phyloP scores from a whole-genome alignment of 1,140 invertebrate genomes.

The Brachystomella parvula region DNA sequence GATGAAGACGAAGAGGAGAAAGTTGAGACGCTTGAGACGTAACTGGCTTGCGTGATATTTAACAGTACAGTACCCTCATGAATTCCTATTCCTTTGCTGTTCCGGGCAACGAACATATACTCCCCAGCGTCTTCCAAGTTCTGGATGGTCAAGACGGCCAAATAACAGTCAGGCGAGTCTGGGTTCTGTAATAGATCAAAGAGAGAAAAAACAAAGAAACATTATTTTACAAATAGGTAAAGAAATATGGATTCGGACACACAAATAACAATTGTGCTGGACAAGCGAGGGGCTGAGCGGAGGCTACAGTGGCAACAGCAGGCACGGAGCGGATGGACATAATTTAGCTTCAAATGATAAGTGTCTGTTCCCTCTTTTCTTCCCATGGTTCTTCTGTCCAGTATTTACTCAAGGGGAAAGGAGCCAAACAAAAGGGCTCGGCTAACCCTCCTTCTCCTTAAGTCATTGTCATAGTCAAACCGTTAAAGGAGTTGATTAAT shows the following conservation, averaged over 20 bases:
- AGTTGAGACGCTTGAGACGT: conserved; percentile 33
- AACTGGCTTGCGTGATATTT: conserved; percentile 49
- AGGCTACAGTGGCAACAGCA: not conserved
- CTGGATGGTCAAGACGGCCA: conserved; percentile 48
- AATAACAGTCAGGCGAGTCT: conserved; percentile 48
- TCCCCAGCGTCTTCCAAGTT: conserved; percentile 52
- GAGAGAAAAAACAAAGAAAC: conserved; percentile 15
- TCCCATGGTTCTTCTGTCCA: not conserved
- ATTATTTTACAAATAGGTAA: conserved; percentile 3
- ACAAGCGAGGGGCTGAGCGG: too few species aligned
- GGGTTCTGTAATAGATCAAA: conserved; percentile 45
- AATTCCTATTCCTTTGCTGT: conserved; percentile 50
- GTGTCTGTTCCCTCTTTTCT: not conserved
- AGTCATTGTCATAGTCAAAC: conserved; percentile 4
- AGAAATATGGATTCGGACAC: not conserved
- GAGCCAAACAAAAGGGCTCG: not conserved
- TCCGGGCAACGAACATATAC: conserved; percentile 51
- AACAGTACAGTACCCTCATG: conserved; percentile 50
- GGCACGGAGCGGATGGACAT: not conserved
- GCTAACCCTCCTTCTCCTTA: not conserved
- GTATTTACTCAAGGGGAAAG: conserved; percentile 8
- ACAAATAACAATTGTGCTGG: not conserved
- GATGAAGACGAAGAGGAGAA: conserved; percentile 17
- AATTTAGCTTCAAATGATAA: not conserved
- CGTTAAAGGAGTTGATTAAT: conserved; percentile 4